Conservation (phyloP, 2,113 vertebrate species). For the Plecotus auritus region DNA sequence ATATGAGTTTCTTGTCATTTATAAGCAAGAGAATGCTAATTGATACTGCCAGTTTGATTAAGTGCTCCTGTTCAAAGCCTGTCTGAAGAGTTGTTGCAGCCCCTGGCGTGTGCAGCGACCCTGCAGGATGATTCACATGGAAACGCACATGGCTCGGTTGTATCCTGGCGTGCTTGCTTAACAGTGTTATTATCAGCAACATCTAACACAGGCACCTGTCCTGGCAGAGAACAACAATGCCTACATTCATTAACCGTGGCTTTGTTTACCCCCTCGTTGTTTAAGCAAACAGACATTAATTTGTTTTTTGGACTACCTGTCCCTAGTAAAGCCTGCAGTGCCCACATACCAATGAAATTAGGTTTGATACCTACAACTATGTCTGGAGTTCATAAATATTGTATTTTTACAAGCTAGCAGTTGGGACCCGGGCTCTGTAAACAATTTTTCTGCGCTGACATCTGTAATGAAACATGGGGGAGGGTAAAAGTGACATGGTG, state of each 20-base stretch:
- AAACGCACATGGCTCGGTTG: neutral
- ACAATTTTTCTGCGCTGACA: neutral
- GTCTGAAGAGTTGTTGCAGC: neutral
- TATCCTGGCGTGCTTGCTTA: slow-evolving; percentile 42
- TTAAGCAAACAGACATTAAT: slow-evolving; percentile 31
- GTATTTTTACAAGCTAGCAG: neutral
- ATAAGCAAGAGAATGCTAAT: slow-evolving; percentile 9
- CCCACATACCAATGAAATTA: neutral
- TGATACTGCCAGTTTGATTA: slow-evolving; percentile 30
- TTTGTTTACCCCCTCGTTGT: slow-evolving; percentile 18
- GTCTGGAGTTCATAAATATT: neutral
- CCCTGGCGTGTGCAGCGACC: neutral
- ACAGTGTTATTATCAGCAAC: slow-evolving; percentile 23
- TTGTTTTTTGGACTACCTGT: slow-evolving; percentile 19
- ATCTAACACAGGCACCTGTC: slow-evolving; percentile 13
- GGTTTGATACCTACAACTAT: neutral
- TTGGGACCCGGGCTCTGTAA: neutral
- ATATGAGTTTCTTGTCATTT: neutral
- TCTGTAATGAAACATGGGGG: neutral
- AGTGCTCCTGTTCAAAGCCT: neutral
- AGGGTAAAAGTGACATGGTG: neutral
- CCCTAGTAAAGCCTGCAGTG: neutral
- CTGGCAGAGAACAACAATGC: neutral
- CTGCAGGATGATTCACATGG: neutral
- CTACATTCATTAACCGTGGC: slow-evolving; percentile 21